Evolutionary conservation across 2,113 vertebrate species (phyloP), one percentile per base, ranked within the genome.

Genomic region (Odocoileus virginianus): DNA sequence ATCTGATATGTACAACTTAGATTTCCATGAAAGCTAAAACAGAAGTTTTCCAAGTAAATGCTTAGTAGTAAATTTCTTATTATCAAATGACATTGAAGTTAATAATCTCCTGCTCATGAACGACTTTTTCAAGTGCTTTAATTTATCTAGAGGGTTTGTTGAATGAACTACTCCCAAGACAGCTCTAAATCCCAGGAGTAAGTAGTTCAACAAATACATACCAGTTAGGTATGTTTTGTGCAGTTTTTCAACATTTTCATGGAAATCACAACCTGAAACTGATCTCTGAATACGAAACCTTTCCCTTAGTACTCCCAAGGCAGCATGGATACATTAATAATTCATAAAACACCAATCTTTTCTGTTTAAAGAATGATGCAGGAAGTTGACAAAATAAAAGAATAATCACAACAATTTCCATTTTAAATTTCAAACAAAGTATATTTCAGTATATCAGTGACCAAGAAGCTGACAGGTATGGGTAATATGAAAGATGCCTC

Each of bases 371-470:
- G 74, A 78, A 85, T 85, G 50, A 85, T 86, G 17, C 23, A n/a
- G 12, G 9, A 55, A 52, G 5, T 23, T 95, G 30, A 78, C 76
- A 57, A 91, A 58, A 86, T 27, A 16, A 88, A 84, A 50, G 85
- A 88, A 7, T 36, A 85, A 78, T 58, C 43, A 60, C 15, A 82
- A 30, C 17, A 40, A 71, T 81, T 90, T 85, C 17, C 43, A 88
- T 57, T 76, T 89, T 47, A 60, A 87, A 91, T 83, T 84, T 94
- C 47, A 94, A 94, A 82, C 64, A 94, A 93, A 61, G 30, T 43
- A 2, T 45, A 71, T 94, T 58, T 93, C 14, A 64, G 36, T 67
- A 47, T 94, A 58, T 76, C 45, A 58, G 55, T 58, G 64, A 93
- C 76, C 67, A 45, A 94, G 67, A 97, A 84, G 50, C 25, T 86